A percentile compares a stretch with the other conserved stretches of the same genome.
These are phyloP conservation scores for Cygnus buccinator DNA, from an alignment of 2,113 vertebrate species.

Conservation along the genomic window DNA sequence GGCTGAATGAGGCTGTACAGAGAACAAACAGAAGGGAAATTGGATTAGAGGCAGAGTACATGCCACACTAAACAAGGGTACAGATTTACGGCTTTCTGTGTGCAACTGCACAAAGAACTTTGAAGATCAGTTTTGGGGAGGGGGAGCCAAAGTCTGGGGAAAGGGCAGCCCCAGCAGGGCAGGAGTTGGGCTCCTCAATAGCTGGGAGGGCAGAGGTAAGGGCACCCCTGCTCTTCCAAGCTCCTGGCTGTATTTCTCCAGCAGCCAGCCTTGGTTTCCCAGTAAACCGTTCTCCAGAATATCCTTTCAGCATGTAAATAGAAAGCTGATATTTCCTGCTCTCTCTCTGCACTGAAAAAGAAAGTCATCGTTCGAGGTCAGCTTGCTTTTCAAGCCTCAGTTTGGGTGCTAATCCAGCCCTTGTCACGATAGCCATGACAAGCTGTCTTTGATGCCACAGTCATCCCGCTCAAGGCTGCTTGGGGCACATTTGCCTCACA, in stretches of 20 bases:
- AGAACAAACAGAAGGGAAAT: conserved; percentile 79
- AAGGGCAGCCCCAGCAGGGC: rapidly evolving
- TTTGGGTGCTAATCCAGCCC: background rate
- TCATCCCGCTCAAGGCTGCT: background rate
- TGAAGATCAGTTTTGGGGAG: conserved; percentile 9
- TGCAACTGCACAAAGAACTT: conserved; percentile 54
- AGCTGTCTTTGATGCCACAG: background rate
- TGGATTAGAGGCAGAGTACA: conserved; percentile 82
- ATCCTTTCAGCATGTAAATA: background rate
- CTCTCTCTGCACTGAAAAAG: background rate
- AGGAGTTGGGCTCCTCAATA: background rate
- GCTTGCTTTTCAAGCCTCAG: background rate
- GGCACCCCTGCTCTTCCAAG: background rate
- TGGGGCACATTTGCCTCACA: no score
- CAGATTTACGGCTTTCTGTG: conserved; percentile 77
- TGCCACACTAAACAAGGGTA: conserved; percentile 79
- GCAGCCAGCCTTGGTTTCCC: background rate
- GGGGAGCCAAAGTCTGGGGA: rapidly evolving
- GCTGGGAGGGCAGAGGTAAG: background rate
- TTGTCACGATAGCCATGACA: background rate
- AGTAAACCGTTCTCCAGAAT: background rate
- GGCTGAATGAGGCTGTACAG: conserved; percentile 78
- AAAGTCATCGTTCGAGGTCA: background rate
- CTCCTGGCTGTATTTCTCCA: background rate
- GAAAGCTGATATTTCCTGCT: background rate